These are phyloP conservation scores for Pseudopleuronectes americanus DNA, from an alignment of 2,797 vertebrate genomes.

Conservation along the genomic window DNA sequence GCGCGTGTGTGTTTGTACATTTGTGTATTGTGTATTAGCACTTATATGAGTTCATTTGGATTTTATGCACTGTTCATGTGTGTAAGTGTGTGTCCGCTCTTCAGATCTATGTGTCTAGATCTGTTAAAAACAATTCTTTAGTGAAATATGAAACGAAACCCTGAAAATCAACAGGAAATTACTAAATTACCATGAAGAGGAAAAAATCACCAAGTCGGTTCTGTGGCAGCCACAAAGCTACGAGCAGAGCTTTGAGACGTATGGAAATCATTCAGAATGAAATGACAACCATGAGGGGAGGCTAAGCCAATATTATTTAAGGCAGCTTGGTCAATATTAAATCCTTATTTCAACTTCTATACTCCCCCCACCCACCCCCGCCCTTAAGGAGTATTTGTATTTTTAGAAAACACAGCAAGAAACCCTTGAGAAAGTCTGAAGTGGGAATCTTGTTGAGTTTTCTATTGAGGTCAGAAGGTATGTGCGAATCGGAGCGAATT, in stretches of 20 bases:
- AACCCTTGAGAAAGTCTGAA: slow-evolving; percentile 57
- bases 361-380: slow-evolving; percentile 19
- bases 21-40: not conserved
- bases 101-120: slow-evolving; percentile 40
- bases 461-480: slow-evolving; percentile 61
- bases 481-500: slow-evolving; percentile 60
- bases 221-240: slow-evolving; percentile 31
- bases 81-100: slow-evolving; percentile 1
- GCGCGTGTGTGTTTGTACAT: not conserved
- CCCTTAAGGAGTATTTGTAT: slow-evolving; percentile 39
- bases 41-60: not conserved
- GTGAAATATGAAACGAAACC: not conserved
- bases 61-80: not conserved
- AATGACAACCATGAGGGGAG: slow-evolving; percentile 41
- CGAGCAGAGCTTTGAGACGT: slow-evolving; percentile 31
- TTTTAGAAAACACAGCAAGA: slow-evolving; percentile 64
- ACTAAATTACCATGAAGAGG: slow-evolving; percentile 21
- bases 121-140: not conserved
- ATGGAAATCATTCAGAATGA: slow-evolving; percentile 54
- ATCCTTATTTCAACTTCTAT: slow-evolving; percentile 30
- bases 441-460: slow-evolving; percentile 62
- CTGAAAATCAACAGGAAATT: slow-evolving; percentile 23
- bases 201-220: slow-evolving; percentile 9
- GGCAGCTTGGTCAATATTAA: slow-evolving; percentile 56
- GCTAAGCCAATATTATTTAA: slow-evolving; percentile 47